These are phyloP conservation scores for Xestia c-nigrum DNA, from an alignment of 2,888 invertebrate genomes.

Conservation along the genomic window DNA sequence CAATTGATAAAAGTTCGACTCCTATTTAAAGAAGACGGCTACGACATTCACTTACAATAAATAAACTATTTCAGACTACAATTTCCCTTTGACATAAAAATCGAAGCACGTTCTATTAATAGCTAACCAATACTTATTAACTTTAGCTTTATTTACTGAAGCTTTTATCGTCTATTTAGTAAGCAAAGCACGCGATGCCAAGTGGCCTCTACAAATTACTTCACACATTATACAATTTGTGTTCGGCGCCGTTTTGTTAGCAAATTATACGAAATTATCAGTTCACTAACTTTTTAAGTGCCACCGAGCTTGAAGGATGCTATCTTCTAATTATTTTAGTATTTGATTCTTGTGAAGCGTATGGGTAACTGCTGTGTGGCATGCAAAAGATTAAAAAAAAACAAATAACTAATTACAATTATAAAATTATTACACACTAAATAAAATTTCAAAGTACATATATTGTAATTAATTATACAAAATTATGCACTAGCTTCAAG, in stretches of 20 bases:
- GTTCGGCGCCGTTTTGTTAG: conserved; percentile 51
- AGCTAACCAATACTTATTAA: conserved; percentile 39
- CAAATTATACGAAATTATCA: conserved; percentile 60
- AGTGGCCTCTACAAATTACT: conserved; percentile 60
- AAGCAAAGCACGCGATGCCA: conserved; percentile 48
- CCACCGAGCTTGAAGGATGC: conserved; percentile 23
- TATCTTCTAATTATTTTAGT: not conserved
- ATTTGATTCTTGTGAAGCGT: not conserved
- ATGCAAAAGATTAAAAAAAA: too few relatives aligned
- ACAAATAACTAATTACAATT: too few relatives aligned
- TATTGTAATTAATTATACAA: too few relatives aligned
- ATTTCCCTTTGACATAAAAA: conserved; percentile 14
- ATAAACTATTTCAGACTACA: not conserved
- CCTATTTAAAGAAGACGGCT: not conserved
- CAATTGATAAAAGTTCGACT: not conserved
- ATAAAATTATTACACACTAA: too few relatives aligned
- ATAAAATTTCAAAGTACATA: too few relatives aligned
- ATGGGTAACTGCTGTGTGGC: too few relatives aligned
- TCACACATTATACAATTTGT: conserved; percentile 65
- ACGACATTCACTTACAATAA: too few relatives aligned
- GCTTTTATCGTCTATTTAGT: conserved; percentile 53
- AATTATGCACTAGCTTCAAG: too few relatives aligned
- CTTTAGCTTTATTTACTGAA: conserved; percentile 45
- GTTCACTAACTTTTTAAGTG: conserved; percentile 32
- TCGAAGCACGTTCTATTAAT: conserved; percentile 23